Conservation (phyloP, 2,113 vertebrate species). For the Syrmaticus mikado region DNA sequence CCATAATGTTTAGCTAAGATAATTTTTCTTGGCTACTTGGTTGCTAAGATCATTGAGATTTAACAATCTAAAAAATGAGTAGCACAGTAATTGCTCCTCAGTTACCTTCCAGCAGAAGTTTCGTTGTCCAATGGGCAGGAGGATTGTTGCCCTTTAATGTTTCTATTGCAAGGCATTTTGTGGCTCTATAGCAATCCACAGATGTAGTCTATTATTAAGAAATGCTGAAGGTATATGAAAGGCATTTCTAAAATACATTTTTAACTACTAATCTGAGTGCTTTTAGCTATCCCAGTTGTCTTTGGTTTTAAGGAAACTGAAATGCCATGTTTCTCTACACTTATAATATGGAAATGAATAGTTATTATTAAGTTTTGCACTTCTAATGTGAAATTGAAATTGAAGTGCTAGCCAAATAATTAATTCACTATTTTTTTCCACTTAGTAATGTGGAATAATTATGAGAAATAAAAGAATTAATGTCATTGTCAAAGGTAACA, state of each 20-base stretch:
- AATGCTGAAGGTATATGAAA: not conserved
- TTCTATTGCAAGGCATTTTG: not conserved
- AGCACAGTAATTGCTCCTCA: not conserved
- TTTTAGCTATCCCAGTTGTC: not conserved
- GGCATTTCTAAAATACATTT: not conserved
- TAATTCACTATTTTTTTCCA: rapidly evolving
- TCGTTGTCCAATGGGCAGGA: not conserved
- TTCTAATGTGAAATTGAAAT: not conserved
- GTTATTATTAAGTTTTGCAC: not conserved
- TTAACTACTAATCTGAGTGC: not conserved
- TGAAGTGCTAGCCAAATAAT: not conserved
- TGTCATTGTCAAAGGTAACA: not conserved
- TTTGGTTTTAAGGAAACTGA: not conserved
- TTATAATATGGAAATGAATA: not conserved
- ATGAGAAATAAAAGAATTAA: not conserved
- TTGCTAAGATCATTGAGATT: not conserved
- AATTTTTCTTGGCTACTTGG: not conserved
- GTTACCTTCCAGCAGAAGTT: not conserved
- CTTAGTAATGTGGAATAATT: not conserved
- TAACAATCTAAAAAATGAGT: not conserved
- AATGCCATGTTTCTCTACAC: not conserved
- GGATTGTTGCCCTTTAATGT: not conserved
- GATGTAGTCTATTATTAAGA: not conserved
- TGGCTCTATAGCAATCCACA: not conserved
- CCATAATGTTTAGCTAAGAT: not conserved